A percentile compares a stretch with the other conserved stretches of the same genome.
Evolutionary conservation across 2,113 vertebrate species (phyloP).

Genomic region (Chelonoidis abingdonii): DNA sequence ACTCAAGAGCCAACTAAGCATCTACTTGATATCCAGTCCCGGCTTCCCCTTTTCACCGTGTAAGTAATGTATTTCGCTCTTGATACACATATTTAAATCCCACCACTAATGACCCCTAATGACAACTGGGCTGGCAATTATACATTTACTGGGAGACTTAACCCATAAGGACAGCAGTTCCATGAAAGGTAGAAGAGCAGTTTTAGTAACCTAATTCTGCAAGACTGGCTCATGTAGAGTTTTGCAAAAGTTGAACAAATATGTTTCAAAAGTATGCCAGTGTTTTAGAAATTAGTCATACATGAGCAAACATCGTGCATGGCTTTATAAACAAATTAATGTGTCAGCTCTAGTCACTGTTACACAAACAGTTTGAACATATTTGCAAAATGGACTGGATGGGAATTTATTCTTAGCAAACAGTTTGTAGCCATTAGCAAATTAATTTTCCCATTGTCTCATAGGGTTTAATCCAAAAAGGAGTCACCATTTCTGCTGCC

Average conservation of each 20-base stretch:
- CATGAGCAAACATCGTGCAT: slow-evolving; percentile 42
- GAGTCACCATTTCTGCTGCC: background rate
- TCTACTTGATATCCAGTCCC: background rate
- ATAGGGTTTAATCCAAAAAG: background rate
- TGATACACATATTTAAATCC: background rate
- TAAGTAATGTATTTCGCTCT: background rate
- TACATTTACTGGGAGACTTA: background rate
- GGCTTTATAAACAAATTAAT: slow-evolving; percentile 67
- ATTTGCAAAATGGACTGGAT: slow-evolving; percentile 47
- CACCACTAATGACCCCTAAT: background rate
- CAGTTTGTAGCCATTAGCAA: slow-evolving; percentile 31
- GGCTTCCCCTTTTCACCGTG: background rate
- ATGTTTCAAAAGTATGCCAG: slow-evolving; percentile 13
- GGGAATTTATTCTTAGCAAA: slow-evolving; percentile 53
- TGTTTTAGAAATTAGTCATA: slow-evolving; percentile 60
- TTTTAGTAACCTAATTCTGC: background rate
- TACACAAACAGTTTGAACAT: slow-evolving; percentile 52
- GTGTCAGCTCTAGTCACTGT: slow-evolving; percentile 48
- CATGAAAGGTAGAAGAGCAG: background rate
- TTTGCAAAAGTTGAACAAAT: slow-evolving; percentile 20
- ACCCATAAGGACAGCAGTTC: background rate
- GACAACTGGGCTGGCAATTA: background rate
- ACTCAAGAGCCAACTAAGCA: background rate
- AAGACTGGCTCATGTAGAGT: background rate
- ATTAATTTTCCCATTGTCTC: slow-evolving; percentile 32